These are phyloP conservation scores for Clinocottus analis DNA, from an alignment of 2,113 vertebrate genomes.

Conservation along the genomic window DNA sequence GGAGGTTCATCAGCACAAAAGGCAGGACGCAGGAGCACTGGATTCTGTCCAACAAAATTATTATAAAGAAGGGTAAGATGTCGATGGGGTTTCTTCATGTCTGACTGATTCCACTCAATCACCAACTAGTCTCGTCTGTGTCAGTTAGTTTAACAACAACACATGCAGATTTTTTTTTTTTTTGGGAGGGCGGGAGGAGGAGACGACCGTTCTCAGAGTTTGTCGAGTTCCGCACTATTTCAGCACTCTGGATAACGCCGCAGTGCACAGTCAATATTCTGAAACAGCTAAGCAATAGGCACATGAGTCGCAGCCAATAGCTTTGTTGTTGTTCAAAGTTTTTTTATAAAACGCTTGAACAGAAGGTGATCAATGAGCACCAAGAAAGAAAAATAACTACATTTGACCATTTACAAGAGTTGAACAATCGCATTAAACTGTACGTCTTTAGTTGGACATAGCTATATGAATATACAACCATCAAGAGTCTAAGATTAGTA, in stretches of 20 bases:
- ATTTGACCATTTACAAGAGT: not conserved
- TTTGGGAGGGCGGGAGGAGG: too few species aligned
- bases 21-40: constrained; percentile 17
- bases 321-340: not conserved
- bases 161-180: too few species aligned
- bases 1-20: constrained; percentile 48
- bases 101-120: constrained; percentile 16
- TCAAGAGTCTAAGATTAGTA: not conserved
- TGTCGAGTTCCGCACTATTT: not conserved
- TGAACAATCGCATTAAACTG: not conserved
- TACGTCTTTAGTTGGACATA: not conserved
- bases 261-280: too few species aligned
- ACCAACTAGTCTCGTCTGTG: constrained; percentile 1
- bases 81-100: constrained; percentile 11
- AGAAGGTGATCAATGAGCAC: too few species aligned
- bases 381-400: too few species aligned
- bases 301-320: too few species aligned
- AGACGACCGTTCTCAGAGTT: too few species aligned
- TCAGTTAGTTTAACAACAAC: constrained; percentile 15
- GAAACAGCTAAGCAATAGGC: not conserved
- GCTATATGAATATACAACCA: not conserved
- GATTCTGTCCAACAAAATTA: constrained; percentile 45
- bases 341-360: too few species aligned
- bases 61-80: constrained; percentile 34
- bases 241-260: not conserved